phyloP scores from a whole-genome alignment of 1,140 invertebrate genomes.

The Cylas formicarius region DNA sequence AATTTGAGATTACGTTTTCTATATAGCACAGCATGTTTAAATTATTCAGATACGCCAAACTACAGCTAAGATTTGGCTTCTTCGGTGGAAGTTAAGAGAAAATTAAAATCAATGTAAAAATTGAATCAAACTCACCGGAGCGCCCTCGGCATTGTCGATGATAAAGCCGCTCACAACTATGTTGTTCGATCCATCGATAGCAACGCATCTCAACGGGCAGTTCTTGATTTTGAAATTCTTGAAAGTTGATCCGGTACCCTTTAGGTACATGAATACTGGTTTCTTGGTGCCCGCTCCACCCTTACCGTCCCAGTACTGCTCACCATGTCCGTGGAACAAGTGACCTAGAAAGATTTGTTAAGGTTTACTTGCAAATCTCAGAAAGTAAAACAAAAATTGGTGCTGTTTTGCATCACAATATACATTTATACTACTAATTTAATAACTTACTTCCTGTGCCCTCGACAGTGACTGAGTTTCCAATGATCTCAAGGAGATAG shows the following conservation, averaged over 20 bases:
- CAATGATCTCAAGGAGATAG: constrained; percentile 6
- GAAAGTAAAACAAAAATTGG: too few relatives aligned
- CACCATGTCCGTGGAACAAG: constrained; percentile 2
- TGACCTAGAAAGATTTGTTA: constrained; percentile 2
- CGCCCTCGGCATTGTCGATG: constrained; percentile 4
- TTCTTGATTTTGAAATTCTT: background rate
- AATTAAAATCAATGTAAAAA: too few relatives aligned
- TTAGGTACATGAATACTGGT: constrained; percentile 5
- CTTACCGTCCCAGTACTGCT: constrained; percentile 5
- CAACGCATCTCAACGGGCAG: constrained; percentile 1
- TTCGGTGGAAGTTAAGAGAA: too few relatives aligned
- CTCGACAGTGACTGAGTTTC: background rate
- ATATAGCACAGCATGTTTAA: too few relatives aligned
- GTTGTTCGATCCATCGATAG: constrained; percentile 6
- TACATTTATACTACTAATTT: too few relatives aligned
- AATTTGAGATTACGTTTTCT: too few relatives aligned
- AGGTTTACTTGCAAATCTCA: too few relatives aligned
- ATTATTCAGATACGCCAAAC: too few relatives aligned
- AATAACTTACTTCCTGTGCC: constrained; percentile 8
- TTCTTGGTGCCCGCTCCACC: constrained; percentile 3
- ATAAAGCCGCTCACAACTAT: constrained; percentile 1
- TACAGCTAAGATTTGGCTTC: too few relatives aligned
- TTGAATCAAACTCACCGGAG: too few relatives aligned
- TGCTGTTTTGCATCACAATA: too few relatives aligned
- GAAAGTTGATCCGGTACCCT: constrained; percentile 4